phyloP scores from a whole-genome alignment of 2,113 vertebrate genomes.

The Bambusicola thoracicus region DNA sequence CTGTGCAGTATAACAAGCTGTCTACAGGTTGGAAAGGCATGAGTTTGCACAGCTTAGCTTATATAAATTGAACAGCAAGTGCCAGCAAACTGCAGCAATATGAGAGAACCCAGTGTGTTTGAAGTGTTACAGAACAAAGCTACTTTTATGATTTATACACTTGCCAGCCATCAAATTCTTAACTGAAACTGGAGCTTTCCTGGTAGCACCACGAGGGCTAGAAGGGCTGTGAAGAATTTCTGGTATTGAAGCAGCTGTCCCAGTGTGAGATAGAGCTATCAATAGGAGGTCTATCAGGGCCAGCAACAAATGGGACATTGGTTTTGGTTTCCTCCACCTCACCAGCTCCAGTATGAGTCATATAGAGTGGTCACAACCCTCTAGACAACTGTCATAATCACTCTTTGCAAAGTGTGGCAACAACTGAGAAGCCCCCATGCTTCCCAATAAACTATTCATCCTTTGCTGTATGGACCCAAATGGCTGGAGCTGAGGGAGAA shows the following conservation, averaged over 20 bases:
- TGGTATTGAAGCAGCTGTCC: conserved; percentile 69
- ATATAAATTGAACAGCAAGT: conserved; percentile 48
- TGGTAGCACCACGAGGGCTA: conserved; percentile 66
- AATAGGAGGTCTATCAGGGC: conserved; percentile 64
- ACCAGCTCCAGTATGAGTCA: not conserved
- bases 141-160: conserved; percentile 74
- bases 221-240: conserved; percentile 61
- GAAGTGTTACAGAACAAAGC: conserved; percentile 72
- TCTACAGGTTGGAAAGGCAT: conserved; percentile 42
- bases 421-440: not conserved
- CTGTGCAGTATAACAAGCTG: not conserved
- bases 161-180: conserved; percentile 75
- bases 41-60: conserved; percentile 55
- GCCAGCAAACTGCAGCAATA: conserved; percentile 52
- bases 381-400: conserved; percentile 41
- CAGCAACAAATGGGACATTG: conserved; percentile 41
- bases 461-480: not conserved
- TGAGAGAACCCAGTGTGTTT: conserved; percentile 27
- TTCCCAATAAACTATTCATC: not conserved
- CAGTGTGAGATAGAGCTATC: conserved; percentile 65
- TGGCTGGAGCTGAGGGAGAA: not conserved
- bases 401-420: conserved; percentile 18
- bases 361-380: not conserved
- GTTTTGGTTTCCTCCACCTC: conserved; percentile 2
- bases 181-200: conserved; percentile 70